Evolutionary conservation across 2,113 vertebrate genomes (phyloP), one percentile per base, ranked within the genome.

Genomic region (Axis porcinus): DNA sequence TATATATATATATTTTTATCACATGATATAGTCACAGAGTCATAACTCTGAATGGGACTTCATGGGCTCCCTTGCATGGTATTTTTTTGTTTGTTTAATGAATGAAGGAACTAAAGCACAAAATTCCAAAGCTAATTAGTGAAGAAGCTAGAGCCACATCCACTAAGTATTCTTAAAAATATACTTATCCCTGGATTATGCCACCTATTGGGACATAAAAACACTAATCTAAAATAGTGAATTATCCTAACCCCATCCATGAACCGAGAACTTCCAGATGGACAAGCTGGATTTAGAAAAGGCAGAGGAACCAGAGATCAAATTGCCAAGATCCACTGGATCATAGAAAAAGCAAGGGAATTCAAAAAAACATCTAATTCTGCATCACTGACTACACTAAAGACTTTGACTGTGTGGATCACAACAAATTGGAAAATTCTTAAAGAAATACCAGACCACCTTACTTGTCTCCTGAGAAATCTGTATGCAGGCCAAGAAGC

Each of bases 41-140:
- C 55, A 1, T 87, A 84, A 96, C 40, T 95, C 36, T 40, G 27
- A 95, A 82, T 76, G 17, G 52, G 36, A 94, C 27, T 14, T 64
- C 60, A 93, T 36, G 57, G 67, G 58, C 52, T 43, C 8, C 19
- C 7, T 82, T 86, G 21, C 9, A 47, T 15, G 83, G 52, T 43
- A 54, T 36, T 67, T 87, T n/a, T 70, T 86, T 76, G 16, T 40
- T 84, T 97, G 36, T 91, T 86, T 82, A 83, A 91, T 91, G 94
- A 91, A 85, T 76, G 33, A 96, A 94, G 30, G 3, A 79, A 79
- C 14, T 45, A 89, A 95, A 83, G 4, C 33, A 78, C 50, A 95
- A 78, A 92, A 27, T 96, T 76, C 28, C 43, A 50, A 81, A 78
- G 30, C 47, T 92, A 87, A 85, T 16, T 83, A 17, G 33, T 90